Evolutionary conservation across 2,797 vertebrate species (phyloP).

Genomic region (Jordanella pulchra): DNA sequence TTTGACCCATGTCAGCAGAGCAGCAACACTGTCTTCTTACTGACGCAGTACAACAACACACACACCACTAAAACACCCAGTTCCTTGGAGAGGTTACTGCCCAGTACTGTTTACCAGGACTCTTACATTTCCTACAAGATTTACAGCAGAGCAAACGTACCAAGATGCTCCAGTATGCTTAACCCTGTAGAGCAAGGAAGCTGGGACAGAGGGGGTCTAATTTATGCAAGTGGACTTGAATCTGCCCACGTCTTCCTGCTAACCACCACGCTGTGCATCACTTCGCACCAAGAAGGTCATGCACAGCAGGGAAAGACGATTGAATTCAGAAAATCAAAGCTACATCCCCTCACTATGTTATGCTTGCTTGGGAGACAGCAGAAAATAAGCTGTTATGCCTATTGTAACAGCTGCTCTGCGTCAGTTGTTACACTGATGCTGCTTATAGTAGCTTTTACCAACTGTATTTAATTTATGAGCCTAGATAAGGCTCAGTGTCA

Average conservation of each 20-base stretch:
- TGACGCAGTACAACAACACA: conserved; percentile 20
- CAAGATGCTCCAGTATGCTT: conserved; percentile 37
- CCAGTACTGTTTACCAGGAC: conserved; percentile 38
- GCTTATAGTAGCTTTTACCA: conserved; percentile 19
- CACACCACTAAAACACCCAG: conserved; percentile 13
- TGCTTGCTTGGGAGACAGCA: conserved; percentile 31
- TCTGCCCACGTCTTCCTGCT: conserved; percentile 46
- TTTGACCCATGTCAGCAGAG: conserved; percentile 54
- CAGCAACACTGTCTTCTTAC: conserved; percentile 38
- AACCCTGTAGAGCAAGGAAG: conserved; percentile 33
- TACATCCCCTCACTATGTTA: conserved; percentile 33
- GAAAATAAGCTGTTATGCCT: conserved; percentile 32
- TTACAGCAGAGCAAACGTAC: conserved; percentile 28
- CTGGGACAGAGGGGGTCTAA: conserved; percentile 41
- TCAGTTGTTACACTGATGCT: conserved; percentile 32
- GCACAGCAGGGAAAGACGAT: conserved; percentile 47
- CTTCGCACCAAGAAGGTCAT: conserved; percentile 58
- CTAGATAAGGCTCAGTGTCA: conserved; percentile 2
- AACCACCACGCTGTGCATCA: conserved; percentile 63
- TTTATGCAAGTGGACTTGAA: conserved; percentile 51
- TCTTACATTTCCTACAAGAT: conserved; percentile 34
- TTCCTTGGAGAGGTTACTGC: conserved; percentile 37
- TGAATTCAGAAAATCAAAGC: conserved; percentile 38
- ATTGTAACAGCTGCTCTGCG: conserved; percentile 23
- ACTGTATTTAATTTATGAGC: conserved; percentile 28